A percentile compares a stretch with the other conserved stretches of the same genome.
Evolutionary conservation across 2,888 invertebrate genomes (phyloP).

Genomic region (Zhuqinia jingwanae): DNA sequence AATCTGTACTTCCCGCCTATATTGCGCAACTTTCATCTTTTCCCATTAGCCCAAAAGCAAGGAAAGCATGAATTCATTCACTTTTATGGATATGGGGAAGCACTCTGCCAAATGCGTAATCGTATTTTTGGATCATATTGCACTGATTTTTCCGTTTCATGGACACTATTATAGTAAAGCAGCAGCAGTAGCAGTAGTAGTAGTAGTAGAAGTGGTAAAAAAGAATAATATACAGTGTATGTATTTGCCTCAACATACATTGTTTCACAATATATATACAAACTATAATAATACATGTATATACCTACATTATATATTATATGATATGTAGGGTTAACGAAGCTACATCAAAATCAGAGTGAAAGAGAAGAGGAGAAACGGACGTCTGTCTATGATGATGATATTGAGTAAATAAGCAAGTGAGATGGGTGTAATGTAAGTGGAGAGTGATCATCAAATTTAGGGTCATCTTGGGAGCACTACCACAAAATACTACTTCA

Average conservation of each 20-base stretch:
- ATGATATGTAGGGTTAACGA: background rate
- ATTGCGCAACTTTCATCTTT: slow-evolving; percentile 49
- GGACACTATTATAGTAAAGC: slow-evolving; percentile 40
- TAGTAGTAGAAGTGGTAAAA: too few relatives aligned
- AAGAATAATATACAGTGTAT: slow-evolving; percentile 1
- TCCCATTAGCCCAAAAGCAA: slow-evolving; percentile 57
- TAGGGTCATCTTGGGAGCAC: slow-evolving; percentile 64
- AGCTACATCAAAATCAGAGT: background rate
- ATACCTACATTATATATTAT: background rate
- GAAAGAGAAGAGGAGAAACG: background rate
- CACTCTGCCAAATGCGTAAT: slow-evolving; percentile 64
- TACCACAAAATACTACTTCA: slow-evolving; percentile 35
- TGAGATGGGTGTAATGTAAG: slow-evolving; percentile 50
- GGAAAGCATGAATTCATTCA: slow-evolving; percentile 51
- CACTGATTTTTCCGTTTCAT: slow-evolving; percentile 62
- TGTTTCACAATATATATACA: background rate
- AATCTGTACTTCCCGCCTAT: slow-evolving; percentile 2
- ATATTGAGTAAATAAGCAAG: slow-evolving; percentile 57
- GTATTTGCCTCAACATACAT: too few relatives aligned
- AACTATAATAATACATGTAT: background rate
- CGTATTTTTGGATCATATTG: slow-evolving; percentile 67
- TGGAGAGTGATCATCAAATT: slow-evolving; percentile 63
- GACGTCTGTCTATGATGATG: slow-evolving; percentile 36
- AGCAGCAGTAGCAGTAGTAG: too few relatives aligned
- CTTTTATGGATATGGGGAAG: slow-evolving; percentile 62